Conservation (phyloP, 2,113 vertebrate genomes). For the Podarcis cretensis region DNA sequence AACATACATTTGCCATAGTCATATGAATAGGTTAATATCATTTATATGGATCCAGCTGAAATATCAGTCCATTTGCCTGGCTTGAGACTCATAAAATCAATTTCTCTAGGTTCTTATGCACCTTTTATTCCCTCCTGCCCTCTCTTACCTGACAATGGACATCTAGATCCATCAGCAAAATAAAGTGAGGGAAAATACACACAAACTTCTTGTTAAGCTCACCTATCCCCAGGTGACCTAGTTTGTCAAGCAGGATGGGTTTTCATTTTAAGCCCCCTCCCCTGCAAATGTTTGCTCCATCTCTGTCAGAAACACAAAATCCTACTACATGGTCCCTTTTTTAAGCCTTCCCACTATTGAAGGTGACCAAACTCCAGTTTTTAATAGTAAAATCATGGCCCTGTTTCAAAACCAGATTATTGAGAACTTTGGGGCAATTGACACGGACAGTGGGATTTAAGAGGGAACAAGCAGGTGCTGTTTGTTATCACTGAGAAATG, state of each 20-base stretch:
- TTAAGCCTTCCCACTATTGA: not conserved
- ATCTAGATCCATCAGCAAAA: not conserved
- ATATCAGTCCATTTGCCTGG: slow-evolving; percentile 19
- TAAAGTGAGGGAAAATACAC: not conserved
- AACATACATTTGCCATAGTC: slow-evolving; percentile 15
- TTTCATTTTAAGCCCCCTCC: not conserved
- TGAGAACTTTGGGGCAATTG: not conserved
- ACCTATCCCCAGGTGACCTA: not conserved
- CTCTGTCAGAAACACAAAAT: not conserved
- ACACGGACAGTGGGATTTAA: not conserved
- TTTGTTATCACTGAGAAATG: not conserved
- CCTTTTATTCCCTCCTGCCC: not conserved
- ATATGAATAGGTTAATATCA: slow-evolving; percentile 32
- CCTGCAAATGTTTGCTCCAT: not conserved
- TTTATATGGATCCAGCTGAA: slow-evolving; percentile 24
- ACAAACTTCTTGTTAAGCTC: not conserved
- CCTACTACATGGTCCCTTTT: not conserved
- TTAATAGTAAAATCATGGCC: not conserved
- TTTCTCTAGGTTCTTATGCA: not conserved
- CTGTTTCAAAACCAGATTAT: not conserved
- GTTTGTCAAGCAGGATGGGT: not conserved
- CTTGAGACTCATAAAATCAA: slow-evolving; percentile 4
- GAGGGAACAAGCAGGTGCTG: not conserved
- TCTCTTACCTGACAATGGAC: not conserved
- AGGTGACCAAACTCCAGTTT: not conserved